These are phyloP conservation scores for Caenorhabditis zanzibari DNA, from an alignment of 2,888 invertebrate species.

Conservation along the genomic window DNA sequence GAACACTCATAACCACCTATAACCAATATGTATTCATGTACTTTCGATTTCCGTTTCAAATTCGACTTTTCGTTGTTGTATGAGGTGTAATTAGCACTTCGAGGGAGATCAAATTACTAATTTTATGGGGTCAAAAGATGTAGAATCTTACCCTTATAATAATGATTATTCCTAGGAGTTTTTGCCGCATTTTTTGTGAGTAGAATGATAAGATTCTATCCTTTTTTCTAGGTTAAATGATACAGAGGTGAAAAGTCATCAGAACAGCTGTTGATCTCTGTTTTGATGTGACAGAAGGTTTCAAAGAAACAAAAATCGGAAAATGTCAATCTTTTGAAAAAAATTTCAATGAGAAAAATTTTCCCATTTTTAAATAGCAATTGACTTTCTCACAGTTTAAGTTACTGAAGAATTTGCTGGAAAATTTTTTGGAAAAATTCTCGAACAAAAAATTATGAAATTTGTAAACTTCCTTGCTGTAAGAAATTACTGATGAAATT, in stretches of 20 bases:
- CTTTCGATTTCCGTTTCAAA: background rate
- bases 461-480: no score
- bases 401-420: no score
- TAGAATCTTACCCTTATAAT: background rate
- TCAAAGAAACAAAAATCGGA: background rate
- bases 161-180: background rate
- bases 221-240: background rate
- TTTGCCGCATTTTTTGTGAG: background rate
- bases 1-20: conserved; percentile 59
- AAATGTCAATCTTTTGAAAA: no score
- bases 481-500: no score
- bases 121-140: conserved; percentile 3
- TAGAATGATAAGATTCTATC: conserved; percentile 1
- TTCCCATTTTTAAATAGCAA: no score
- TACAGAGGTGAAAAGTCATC: conserved; percentile 10
- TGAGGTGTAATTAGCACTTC: conserved; percentile 27
- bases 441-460: no score
- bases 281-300: background rate
- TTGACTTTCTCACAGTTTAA: no score
- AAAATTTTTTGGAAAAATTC: no score
- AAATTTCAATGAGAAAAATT: background rate
- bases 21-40: conserved; percentile 35
- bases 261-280: background rate
- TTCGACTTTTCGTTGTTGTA: background rate
- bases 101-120: background rate